A percentile compares a stretch with the other conserved stretches of the same genome.
These are phyloP conservation scores for Cephalotes varians DNA, from an alignment of 2,888 invertebrate genomes.

Conservation along the genomic window DNA sequence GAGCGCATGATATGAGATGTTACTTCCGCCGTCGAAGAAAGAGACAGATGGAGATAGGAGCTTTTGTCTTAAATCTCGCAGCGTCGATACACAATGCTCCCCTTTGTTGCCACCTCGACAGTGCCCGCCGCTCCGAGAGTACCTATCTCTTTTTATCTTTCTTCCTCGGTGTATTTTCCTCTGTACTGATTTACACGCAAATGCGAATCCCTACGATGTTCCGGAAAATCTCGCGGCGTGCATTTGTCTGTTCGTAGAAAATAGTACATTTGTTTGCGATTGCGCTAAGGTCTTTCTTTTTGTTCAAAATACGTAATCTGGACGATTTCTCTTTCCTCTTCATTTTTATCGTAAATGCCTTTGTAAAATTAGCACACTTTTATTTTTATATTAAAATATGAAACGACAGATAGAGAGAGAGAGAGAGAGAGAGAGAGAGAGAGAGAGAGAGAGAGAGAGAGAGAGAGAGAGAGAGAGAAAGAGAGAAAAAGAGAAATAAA, in stretches of 20 bases:
- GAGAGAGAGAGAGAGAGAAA: too few relatives aligned
- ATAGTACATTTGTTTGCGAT: slow-evolving; percentile 26
- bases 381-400: neutral
- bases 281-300: neutral
- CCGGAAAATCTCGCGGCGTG: slow-evolving; percentile 28
- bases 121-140: neutral
- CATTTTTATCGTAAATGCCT: neutral
- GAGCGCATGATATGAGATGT: slow-evolving; percentile 53
- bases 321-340: neutral
- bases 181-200: slow-evolving; percentile 51
- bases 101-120: slow-evolving; percentile 69
- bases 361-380: neutral
- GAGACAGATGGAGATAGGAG: slow-evolving; percentile 60
- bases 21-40: neutral
- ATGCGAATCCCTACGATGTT: slow-evolving; percentile 38
- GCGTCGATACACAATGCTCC: slow-evolving; percentile 68
- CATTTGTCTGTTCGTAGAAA: slow-evolving; percentile 35
- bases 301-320: neutral
- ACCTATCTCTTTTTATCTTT: slow-evolving; percentile 8
- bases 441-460: too few relatives aligned
- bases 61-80: slow-evolving; percentile 76
- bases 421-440: too few relatives aligned
- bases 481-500: too few relatives aligned
- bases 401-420: neutral
- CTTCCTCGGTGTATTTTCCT: slow-evolving; percentile 23